A percentile compares a stretch with the other conserved stretches of the same genome.
Evolutionary conservation across 1,140 invertebrate genomes (phyloP).

Genomic region (Cecropterus lyciades): DNA sequence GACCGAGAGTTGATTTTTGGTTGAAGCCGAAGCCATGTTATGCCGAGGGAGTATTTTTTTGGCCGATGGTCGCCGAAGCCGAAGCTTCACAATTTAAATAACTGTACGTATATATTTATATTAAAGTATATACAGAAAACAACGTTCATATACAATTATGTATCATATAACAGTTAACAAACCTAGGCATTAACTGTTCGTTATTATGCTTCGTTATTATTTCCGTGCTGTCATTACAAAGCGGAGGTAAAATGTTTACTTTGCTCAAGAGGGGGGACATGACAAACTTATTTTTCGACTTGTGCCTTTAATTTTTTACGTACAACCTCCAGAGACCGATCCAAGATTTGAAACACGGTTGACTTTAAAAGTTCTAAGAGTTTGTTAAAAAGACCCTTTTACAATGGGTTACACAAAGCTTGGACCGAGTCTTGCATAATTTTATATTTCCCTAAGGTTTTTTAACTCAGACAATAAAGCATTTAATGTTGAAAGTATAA

Average conservation of each 20-base stretch:
- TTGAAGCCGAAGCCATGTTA: no score
- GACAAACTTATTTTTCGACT: constrained; percentile 70
- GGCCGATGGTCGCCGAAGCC: no score
- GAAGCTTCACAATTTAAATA: no score
- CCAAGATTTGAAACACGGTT: constrained; percentile 69
- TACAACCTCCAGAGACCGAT: constrained; percentile 67
- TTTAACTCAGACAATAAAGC: constrained; percentile 35
- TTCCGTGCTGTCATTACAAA: constrained; percentile 44
- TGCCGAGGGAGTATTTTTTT: no score
- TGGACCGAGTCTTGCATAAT: constrained; percentile 67
- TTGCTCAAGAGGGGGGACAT: constrained; percentile 62
- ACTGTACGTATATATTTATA: no score
- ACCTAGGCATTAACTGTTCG: constrained; percentile 4
- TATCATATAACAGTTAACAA: background rate
- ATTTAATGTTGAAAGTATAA: constrained; percentile 14
- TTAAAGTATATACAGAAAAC: no score
- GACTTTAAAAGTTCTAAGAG: constrained; percentile 72
- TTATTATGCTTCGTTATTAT: constrained; percentile 21
- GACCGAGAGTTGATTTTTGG: no score
- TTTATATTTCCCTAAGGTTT: constrained; percentile 64
- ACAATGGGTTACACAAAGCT: constrained; percentile 75
- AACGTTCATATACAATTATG: no score
- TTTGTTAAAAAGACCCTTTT: constrained; percentile 77
- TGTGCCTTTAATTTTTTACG: constrained; percentile 78
- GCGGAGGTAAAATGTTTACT: constrained; percentile 78